Evolutionary conservation across 2,797 vertebrate species (phyloP).

Genomic region (Macropus fuliginosus): DNA sequence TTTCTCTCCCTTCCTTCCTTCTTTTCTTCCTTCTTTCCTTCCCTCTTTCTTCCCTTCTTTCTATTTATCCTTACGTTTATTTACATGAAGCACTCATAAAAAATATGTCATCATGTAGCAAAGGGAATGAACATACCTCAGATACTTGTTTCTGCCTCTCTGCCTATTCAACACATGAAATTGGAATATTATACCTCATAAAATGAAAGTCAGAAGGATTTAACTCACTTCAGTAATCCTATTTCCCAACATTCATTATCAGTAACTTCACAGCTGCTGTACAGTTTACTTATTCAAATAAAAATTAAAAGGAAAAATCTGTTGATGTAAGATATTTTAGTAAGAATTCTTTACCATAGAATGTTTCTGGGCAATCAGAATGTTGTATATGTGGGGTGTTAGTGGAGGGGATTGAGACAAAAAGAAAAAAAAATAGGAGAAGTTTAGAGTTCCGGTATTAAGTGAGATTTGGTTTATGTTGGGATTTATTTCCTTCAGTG

Average conservation of each 20-base stretch:
- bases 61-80: background rate
- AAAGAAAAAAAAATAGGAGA: background rate
- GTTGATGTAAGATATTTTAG: constrained; percentile 75
- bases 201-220: constrained; percentile 75
- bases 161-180: constrained; percentile 43
- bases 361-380: constrained; percentile 68
- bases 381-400: background rate
- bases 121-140: constrained; percentile 7
- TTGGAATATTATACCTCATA: constrained; percentile 34
- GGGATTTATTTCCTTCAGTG: background rate
- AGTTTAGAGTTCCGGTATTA: background rate
- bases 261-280: constrained; percentile 73
- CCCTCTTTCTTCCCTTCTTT: background rate
- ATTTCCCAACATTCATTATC: constrained; percentile 78
- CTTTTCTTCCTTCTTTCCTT: no score
- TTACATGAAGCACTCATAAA: background rate
- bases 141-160: constrained; percentile 62
- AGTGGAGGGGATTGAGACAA: background rate
- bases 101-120: background rate
- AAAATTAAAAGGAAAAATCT: constrained; percentile 75
- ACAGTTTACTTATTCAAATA: constrained; percentile 74
- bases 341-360: constrained; percentile 62
- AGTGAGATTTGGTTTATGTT: constrained; percentile 9
- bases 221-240: constrained; percentile 77
- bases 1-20: background rate